These are phyloP conservation scores for Gymnoscopelus braueri DNA, from an alignment of 2,797 vertebrate species.

Conservation along the genomic window DNA sequence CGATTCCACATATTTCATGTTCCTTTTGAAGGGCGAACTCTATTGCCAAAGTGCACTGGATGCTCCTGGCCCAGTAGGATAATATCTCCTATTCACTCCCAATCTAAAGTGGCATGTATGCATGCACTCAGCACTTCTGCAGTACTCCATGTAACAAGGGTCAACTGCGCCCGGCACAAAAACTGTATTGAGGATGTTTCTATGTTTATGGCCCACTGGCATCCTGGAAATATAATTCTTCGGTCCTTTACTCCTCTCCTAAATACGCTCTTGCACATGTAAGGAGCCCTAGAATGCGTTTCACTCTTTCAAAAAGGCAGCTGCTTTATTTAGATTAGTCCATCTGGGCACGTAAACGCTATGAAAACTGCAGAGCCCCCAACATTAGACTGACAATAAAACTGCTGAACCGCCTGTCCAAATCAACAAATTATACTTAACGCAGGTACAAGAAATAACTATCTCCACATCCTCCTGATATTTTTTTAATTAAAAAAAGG, in stretches of 20 bases:
- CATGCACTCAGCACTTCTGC: background rate
- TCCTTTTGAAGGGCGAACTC: constrained; percentile 13
- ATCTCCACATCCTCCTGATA: constrained; percentile 57
- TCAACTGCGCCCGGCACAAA: background rate
- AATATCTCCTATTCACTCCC: constrained; percentile 4
- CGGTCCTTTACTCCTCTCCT: background rate
- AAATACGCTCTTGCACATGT: background rate
- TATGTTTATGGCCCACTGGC: constrained; percentile 18
- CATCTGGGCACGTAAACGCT: constrained; percentile 45
- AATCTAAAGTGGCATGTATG: background rate
- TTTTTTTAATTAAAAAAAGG: constrained; percentile 26
- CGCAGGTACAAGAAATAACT: constrained; percentile 65
- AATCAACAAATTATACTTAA: constrained; percentile 67
- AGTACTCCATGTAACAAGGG: no score
- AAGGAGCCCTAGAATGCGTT: background rate
- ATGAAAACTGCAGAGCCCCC: constrained; percentile 43
- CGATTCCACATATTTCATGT: background rate
- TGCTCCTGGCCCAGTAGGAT: background rate
- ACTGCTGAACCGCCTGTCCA: constrained; percentile 47
- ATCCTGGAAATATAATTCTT: background rate
- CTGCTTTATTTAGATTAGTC: constrained; percentile 57
- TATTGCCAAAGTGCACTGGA: constrained; percentile 3
- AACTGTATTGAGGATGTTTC: constrained; percentile 12
- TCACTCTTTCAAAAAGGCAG: constrained; percentile 48
- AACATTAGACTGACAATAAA: constrained; percentile 61